A percentile compares a stretch with the other conserved stretches of the same genome.
Conservation (phyloP, 35 echinoderm and acorn worm species). For the Holothuria glaberrima region DNA sequence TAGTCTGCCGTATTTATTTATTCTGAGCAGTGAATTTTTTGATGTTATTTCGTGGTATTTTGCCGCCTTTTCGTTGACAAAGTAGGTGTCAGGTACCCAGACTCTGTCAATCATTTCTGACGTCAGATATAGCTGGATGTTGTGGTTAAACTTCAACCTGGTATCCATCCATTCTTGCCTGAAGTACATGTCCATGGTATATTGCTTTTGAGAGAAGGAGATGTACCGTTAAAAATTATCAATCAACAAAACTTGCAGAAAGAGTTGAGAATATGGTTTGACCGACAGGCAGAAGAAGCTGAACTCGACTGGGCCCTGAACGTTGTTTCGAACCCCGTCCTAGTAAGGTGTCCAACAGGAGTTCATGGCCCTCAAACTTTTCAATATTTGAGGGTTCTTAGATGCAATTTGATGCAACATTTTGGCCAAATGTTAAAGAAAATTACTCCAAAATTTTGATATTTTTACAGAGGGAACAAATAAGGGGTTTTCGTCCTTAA, state of each 20-base stretch:
- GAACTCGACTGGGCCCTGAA: too few relatives aligned
- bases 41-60: constrained; percentile 75
- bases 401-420: too few relatives aligned
- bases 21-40: constrained; percentile 80
- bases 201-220: constrained; percentile 59
- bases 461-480: too few relatives aligned
- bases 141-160: constrained; percentile 50
- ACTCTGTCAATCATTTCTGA: constrained; percentile 71
- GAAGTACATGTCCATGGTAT: constrained; percentile 94
- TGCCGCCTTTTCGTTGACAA: constrained; percentile 90
- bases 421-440: too few relatives aligned
- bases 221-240: neutral
- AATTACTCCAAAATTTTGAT: too few relatives aligned
- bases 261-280: too few relatives aligned
- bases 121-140: constrained; percentile 66
- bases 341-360: too few relatives aligned
- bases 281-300: too few relatives aligned
- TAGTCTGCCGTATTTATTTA: constrained; percentile 58
- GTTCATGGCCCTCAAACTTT: too few relatives aligned
- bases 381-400: too few relatives aligned
- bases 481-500: too few relatives aligned
- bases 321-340: too few relatives aligned
- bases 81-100: constrained; percentile 95
- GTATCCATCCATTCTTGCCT: constrained; percentile 82
- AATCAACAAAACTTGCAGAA: neutral